Conservation (phyloP, 1,140 invertebrate genomes). For the Globodera ellingtonae region DNA sequence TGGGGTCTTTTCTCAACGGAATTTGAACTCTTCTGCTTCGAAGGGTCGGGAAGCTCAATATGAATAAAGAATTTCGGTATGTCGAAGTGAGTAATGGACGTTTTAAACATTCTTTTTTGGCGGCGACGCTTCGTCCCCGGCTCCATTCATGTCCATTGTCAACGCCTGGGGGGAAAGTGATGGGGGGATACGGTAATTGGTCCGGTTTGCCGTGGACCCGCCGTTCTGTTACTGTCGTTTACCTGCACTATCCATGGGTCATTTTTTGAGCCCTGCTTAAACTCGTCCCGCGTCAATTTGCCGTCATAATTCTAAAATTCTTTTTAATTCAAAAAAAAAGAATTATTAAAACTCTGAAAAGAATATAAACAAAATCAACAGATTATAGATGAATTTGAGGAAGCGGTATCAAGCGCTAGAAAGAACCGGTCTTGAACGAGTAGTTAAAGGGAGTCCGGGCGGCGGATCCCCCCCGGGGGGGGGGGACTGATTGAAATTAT, state of each 20-base stretch:
- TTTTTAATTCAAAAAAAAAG: too few relatives aligned
- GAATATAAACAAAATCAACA: too few relatives aligned
- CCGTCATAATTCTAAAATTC: conserved; percentile 68
- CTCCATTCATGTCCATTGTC: conserved; percentile 29
- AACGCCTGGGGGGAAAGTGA: background rate
- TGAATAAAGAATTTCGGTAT: background rate
- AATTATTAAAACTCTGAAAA: too few relatives aligned
- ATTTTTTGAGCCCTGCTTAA: conserved; percentile 69
- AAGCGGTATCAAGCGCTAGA: too few relatives aligned
- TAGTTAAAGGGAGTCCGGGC: too few relatives aligned
- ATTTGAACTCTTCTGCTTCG: too few relatives aligned
- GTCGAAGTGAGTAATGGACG: background rate
- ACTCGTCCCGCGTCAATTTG: conserved; percentile 69
- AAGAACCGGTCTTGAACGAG: too few relatives aligned
- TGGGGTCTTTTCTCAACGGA: too few relatives aligned
- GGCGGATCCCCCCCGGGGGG: too few relatives aligned
- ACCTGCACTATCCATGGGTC: conserved; percentile 69
- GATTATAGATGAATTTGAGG: too few relatives aligned
- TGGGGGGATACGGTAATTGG: background rate
- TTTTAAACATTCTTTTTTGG: conserved; percentile 5
- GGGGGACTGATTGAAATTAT: too few relatives aligned
- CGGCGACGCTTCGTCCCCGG: background rate
- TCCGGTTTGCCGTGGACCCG: background rate
- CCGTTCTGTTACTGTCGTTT: background rate
- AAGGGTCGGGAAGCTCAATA: background rate